Base-by-base conservation (phyloP, 2,888 invertebrate species). In the Crocallis elinguaria region DNA sequence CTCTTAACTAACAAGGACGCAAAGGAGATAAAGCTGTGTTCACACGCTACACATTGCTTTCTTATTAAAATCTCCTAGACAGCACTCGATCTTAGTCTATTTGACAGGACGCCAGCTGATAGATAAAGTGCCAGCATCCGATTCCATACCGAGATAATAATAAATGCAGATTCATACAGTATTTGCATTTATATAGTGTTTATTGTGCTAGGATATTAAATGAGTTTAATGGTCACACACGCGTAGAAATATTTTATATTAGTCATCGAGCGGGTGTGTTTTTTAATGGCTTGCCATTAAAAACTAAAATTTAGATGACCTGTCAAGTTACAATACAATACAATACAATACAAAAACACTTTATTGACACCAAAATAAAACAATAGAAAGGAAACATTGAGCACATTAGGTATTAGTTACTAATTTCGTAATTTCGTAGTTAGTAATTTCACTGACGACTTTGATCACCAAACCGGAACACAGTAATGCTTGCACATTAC, bases 31-130 rank as follows among this genome's bases (percentile, higher is more conserved):
- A 60, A 43, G 53, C 38, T 14, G 38, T 41, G 60, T 57, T 70
- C 59, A 48, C 60, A 65, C 60, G 55, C 50, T 16, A 43, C 54
- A 32, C 42, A 49, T 61, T 57, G 55, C 60, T 61, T 64, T 68
- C 64, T 66, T 66, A 69, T 62, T 67, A 65, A 61, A 65, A 49
- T 21, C 46, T 37, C 49, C 39, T 50, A 44, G 46, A 12, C 41
- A 27, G 63, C 58, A 62, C 73, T 77, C 75, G 49, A 76, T 76
- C 75, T 75, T 77, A 71, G 55, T 77, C 71, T 57, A 57, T 63
- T 42, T 75, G 78, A 79, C 78, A 71, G 64, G 46, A 44, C 13
- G 62, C 38, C 61, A 55, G 51, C 45, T 27, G 13, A 21, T 17
- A 53, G 64, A 66, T 64, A 64, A 60, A 50, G 41, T 32, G 56